phyloP scores from a whole-genome alignment of 2,113 vertebrate genomes.

The Oriolus oriolus region DNA sequence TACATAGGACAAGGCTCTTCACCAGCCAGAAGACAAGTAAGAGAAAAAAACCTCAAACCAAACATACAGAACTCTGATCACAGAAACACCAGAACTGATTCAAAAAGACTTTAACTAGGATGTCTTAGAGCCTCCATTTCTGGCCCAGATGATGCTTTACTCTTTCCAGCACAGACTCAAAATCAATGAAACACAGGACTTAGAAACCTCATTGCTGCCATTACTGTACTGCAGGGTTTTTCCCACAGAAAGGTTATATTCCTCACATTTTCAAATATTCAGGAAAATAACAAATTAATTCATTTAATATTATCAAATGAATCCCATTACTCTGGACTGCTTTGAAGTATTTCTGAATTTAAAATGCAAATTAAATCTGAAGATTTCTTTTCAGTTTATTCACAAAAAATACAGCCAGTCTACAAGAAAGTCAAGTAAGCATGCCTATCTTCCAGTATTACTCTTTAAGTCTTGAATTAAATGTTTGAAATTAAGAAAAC shows the following conservation, averaged over 20 bases:
- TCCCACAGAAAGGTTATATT: neutral
- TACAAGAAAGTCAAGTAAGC: neutral
- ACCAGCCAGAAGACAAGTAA: neutral
- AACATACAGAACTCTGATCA: neutral
- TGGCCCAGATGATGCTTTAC: neutral
- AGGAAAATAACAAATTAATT: neutral
- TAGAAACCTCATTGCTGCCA: neutral
- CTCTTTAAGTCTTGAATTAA: neutral
- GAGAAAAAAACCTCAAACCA: neutral
- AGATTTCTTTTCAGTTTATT: slow-evolving; percentile 6
- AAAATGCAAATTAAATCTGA: slow-evolving; percentile 1
- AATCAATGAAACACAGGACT: neutral
- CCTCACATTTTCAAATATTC: neutral
- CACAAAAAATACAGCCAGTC: neutral
- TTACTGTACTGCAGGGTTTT: neutral
- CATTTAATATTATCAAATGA: neutral
- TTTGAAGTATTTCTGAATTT: slow-evolving; percentile 1
- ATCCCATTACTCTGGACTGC: neutral
- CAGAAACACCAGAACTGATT: neutral
- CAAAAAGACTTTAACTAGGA: neutral
- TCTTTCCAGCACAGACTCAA: neutral
- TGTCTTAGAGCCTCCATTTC: neutral
- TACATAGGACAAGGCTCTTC: neutral
- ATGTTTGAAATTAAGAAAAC: neutral
- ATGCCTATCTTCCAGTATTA: neutral